Conservation (phyloP, 2,797 vertebrate genomes). For the Choloepus didactylus region DNA sequence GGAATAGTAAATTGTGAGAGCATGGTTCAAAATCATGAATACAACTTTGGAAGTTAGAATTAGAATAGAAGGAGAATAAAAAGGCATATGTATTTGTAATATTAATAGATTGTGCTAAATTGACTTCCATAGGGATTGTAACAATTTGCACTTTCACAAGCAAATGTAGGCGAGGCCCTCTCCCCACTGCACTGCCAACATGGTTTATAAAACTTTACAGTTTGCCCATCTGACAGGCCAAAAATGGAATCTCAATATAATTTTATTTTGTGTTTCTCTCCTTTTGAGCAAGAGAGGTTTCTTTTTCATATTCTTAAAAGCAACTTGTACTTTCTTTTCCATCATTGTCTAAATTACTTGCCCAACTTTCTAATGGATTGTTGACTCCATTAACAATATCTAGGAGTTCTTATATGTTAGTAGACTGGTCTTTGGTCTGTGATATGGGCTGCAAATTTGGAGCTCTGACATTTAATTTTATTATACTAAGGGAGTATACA, state of each 20-base stretch:
- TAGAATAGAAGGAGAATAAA: not conserved
- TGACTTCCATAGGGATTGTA: not conserved
- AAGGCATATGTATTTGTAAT: not conserved
- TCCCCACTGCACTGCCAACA: not conserved
- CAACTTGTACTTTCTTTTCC: not conserved
- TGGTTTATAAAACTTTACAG: not conserved
- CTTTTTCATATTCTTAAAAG: constrained; percentile 17
- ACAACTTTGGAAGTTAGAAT: too few relatives aligned
- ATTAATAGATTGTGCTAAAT: constrained; percentile 1
- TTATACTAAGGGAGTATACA: not conserved
- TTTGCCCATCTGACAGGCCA: not conserved
- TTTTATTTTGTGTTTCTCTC: constrained; percentile 27
- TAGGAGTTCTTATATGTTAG: not conserved
- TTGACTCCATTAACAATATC: not conserved
- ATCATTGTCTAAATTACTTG: not conserved
- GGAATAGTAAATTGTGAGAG: too few relatives aligned
- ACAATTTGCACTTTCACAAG: not conserved
- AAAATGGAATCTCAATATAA: constrained; percentile 11
- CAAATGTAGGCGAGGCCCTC: not conserved
- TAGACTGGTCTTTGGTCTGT: not conserved
- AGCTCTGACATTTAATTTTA: not conserved
- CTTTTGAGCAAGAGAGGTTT: not conserved
- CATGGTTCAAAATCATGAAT: too few relatives aligned
- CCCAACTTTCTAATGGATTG: not conserved
- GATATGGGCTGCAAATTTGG: not conserved